Percentiles rank a stretch among this genome's conserved stretches.
These are phyloP conservation scores for Suncus etruscus DNA, from an alignment of 2,113 vertebrate genomes.

Conservation along the genomic window DNA sequence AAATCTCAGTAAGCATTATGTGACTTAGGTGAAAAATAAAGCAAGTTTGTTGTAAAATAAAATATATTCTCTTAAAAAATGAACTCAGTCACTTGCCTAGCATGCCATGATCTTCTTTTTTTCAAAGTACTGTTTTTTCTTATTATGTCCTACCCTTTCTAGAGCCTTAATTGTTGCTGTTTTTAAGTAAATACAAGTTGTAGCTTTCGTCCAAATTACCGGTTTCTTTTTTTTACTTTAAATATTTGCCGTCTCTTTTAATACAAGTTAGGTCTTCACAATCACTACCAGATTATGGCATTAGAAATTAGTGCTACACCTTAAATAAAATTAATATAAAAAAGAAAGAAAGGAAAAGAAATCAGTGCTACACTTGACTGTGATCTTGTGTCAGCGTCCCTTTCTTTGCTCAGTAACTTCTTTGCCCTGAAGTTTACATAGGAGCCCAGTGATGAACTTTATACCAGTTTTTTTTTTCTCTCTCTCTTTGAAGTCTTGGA, in stretches of 20 bases:
- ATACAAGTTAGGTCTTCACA: neutral
- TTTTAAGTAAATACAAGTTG: neutral
- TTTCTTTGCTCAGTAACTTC: neutral
- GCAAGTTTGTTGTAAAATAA: conserved; percentile 6
- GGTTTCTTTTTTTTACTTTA: conserved; percentile 38
- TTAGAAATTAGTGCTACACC: conserved; percentile 26
- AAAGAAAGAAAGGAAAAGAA: neutral
- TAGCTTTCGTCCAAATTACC: conserved; percentile 35
- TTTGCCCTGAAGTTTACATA: neutral
- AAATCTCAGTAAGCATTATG: conserved; percentile 29
- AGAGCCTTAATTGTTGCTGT: conserved; percentile 4
- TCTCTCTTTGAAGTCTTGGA: neutral
- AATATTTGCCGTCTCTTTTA: conserved; percentile 38
- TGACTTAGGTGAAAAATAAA: conserved; percentile 1
- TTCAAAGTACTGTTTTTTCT: conserved; percentile 34
- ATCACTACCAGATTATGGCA: neutral
- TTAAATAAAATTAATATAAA: neutral
- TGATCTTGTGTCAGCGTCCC: neutral
- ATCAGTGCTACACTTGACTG: conserved; percentile 38
- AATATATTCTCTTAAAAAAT: conserved; percentile 31
- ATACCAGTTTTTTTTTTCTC: conserved; percentile 30
- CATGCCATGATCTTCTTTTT: neutral
- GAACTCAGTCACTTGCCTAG: neutral
- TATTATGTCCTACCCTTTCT: neutral
- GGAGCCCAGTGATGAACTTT: neutral